Evolutionary conservation across 2,888 invertebrate genomes (phyloP).

Genomic region (Heliconius charithonia): DNA sequence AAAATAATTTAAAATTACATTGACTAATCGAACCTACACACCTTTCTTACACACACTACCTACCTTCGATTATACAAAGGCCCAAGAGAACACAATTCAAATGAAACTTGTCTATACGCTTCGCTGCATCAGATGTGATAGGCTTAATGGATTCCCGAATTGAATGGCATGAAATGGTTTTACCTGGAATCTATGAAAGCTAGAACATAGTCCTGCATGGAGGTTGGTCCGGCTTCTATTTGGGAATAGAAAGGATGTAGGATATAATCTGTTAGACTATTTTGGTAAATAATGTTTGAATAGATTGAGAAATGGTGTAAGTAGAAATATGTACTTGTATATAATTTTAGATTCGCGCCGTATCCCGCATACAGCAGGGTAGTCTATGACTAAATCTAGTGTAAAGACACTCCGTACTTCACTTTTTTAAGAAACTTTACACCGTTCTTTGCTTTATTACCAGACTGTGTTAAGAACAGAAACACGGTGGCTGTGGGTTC

Average conservation of each 20-base stretch:
- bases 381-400: neutral
- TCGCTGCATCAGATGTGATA: constrained; percentile 31
- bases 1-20: neutral
- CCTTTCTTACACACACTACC: neutral
- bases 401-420: neutral
- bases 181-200: neutral
- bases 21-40: neutral
- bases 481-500: no score
- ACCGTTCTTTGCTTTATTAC: no score
- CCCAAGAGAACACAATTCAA: constrained; percentile 28
- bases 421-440: neutral
- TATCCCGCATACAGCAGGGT: neutral
- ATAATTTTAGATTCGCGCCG: neutral
- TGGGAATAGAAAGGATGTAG: neutral
- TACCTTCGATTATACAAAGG: neutral
- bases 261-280: neutral
- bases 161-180: constrained; percentile 29
- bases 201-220: neutral
- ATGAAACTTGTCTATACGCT: constrained; percentile 34
- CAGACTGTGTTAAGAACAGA: neutral
- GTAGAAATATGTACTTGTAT: no score
- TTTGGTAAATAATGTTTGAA: neutral
- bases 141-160: constrained; percentile 36
- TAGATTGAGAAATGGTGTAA: neutral
- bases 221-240: neutral